Evolutionary conservation across 2,888 invertebrate species (phyloP), one percentile per base, ranked within the genome.

Genomic region (Archips xylosteana): DNA sequence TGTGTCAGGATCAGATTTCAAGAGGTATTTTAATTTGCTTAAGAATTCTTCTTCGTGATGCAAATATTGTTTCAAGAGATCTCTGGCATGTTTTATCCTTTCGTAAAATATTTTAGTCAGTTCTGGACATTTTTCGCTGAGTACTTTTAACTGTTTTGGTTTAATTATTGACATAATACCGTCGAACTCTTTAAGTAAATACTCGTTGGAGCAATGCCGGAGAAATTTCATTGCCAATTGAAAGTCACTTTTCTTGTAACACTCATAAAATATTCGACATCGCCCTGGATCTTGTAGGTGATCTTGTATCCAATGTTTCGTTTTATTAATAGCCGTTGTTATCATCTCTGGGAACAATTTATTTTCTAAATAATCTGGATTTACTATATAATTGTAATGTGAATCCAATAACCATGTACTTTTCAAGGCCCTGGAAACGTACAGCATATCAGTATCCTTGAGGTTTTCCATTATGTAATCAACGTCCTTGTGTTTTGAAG

Each of bases 311-410:
- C 67, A 71, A 39, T 68, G 69, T 66, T 61, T 60, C 62, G 75
- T 45, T 70, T 75, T 76, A 49, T 32, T 15, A 2, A 75, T 42
- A 49, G 75, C 75, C 12, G 70, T 54, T 10, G 49, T 54, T 10
- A 42, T 62, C 76, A 76, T 76, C 3, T 70, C 49, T 36, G 72
- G 76, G 15, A 63, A 76, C 32, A 76, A 62, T 32, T 70, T 64
- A 32, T 57, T 51, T 36, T 67, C 67, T 62, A 72, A 62, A 23
- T 45, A 62, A 32, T 57, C 10, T 47, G 72, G 39, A 8, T 63
- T 72, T 39, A 72, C 45, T 51, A 34, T 67, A 42, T 49, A 12
- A 23, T 36, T 15, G 39, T 71, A 71, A 39, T 62, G 49, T 1
- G 45, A 23, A 9, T 74, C 69, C 34, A 76, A 54, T 49, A 74